Conservation (phyloP, 1,140 invertebrate species). For the Drosophila erecta region DNA sequence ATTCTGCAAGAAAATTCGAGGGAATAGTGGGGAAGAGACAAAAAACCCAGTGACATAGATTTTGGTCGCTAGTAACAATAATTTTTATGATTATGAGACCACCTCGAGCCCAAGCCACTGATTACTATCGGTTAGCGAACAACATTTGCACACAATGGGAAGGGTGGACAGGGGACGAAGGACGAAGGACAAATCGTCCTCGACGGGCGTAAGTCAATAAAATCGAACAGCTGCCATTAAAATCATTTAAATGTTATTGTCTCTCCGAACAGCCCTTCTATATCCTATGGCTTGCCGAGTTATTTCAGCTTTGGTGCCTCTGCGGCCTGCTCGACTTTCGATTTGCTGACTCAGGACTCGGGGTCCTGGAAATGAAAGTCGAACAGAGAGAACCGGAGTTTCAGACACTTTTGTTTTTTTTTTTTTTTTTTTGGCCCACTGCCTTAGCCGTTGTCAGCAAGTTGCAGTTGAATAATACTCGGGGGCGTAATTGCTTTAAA, state of each 20-base stretch:
- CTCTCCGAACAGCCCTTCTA: conserved; percentile 44
- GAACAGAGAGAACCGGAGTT: conserved; percentile 15
- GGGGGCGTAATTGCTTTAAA: conserved; percentile 80
- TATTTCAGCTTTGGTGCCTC: conserved; percentile 76
- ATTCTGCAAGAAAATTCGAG: background rate
- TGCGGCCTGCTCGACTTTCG: conserved; percentile 58
- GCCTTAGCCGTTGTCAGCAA: conserved; percentile 64
- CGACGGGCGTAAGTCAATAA: conserved; percentile 67
- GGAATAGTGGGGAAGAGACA: conserved; percentile 3
- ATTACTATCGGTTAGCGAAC: conserved; percentile 82
- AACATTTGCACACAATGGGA: conserved; percentile 73
- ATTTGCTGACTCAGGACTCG: conserved; percentile 68
- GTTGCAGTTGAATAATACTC: conserved; percentile 81
- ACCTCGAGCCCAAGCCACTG: conserved; percentile 63
- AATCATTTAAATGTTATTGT: conserved; percentile 84
- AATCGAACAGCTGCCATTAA: conserved; percentile 83
- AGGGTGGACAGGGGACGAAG: background rate
- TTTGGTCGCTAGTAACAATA: conserved; percentile 79
- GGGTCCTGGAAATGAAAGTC: conserved; percentile 1
- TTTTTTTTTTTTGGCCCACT: conserved; percentile 33
- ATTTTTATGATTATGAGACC: conserved; percentile 83
- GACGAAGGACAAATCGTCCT: conserved; percentile 5
- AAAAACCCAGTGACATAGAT: conserved; percentile 69
- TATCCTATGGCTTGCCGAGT: conserved; percentile 47
- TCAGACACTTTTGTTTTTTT: conserved; percentile 73